These are phyloP conservation scores for Spatula clypeata DNA, from an alignment of 2,797 vertebrate species.

Conservation along the genomic window DNA sequence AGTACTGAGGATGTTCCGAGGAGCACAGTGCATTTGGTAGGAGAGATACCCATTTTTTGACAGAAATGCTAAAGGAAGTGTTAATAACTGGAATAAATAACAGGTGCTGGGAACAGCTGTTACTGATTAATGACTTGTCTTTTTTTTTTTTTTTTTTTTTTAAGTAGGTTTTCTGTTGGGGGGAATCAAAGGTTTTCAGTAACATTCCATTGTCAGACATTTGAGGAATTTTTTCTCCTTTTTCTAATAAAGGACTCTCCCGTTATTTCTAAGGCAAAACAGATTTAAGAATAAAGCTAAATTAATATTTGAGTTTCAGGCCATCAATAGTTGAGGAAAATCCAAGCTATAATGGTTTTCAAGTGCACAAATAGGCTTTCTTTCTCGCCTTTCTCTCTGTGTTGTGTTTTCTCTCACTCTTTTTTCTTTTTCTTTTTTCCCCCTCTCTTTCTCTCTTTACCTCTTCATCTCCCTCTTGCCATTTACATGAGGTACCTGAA, in stretches of 20 bases:
- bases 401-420: neutral
- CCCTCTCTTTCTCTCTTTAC: neutral
- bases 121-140: constrained; percentile 60
- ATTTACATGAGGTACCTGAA: neutral
- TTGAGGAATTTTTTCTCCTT: constrained; percentile 42
- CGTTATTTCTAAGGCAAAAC: constrained; percentile 29
- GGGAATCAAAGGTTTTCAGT: constrained; percentile 64
- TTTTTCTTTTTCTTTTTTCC: too few species aligned
- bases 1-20: constrained; percentile 46
- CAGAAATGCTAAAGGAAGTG: constrained; percentile 70
- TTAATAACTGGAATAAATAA: constrained; percentile 67
- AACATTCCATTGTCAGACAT: constrained; percentile 48
- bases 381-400: neutral
- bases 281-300: constrained; percentile 23
- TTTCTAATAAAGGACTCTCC: neutral
- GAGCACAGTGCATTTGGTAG: neutral
- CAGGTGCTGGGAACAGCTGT: constrained; percentile 85
- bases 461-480: neutral
- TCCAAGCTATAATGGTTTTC: neutral
- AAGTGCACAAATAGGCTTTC: neutral
- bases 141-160: constrained; percentile 24
- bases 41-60: constrained; percentile 51
- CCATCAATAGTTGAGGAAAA: neutral
- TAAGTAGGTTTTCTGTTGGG: constrained; percentile 69
- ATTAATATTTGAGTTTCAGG: constrained; percentile 31